Conservation (phyloP, 2,113 vertebrate species). For the Oceanites oceanicus region DNA sequence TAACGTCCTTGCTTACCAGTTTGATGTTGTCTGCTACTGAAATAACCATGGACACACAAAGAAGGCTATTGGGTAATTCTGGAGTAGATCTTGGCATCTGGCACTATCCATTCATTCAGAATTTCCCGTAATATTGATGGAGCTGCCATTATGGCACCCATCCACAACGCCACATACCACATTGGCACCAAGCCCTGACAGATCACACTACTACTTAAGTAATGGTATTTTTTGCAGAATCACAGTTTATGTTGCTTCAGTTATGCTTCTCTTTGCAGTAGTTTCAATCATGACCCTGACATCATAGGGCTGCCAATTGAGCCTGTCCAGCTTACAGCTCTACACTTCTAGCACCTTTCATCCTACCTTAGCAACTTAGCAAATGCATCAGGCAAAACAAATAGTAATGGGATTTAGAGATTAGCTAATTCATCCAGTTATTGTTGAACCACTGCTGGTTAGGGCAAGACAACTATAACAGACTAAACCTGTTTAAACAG, state of each 20-base stretch:
- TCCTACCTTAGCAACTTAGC: neutral
- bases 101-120: neutral
- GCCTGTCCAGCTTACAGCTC: neutral
- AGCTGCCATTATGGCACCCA: neutral
- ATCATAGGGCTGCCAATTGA: fast-evolving
- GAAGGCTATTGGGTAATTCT: neutral
- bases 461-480: neutral
- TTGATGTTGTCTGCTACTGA: neutral
- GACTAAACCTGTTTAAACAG: neutral
- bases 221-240: neutral
- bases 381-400: neutral
- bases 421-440: neutral
- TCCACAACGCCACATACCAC: neutral
- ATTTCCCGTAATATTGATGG: neutral
- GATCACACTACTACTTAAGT: neutral
- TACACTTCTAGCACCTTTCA: neutral
- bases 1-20: neutral
- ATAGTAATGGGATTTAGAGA: neutral
- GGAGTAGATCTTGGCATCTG: neutral
- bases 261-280: neutral
- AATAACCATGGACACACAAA: neutral
- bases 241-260: neutral
- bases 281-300: neutral
- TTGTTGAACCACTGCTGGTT: neutral
- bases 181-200: neutral